Conservation (phyloP, 1,140 invertebrate species). For the Sinella curviseta region DNA sequence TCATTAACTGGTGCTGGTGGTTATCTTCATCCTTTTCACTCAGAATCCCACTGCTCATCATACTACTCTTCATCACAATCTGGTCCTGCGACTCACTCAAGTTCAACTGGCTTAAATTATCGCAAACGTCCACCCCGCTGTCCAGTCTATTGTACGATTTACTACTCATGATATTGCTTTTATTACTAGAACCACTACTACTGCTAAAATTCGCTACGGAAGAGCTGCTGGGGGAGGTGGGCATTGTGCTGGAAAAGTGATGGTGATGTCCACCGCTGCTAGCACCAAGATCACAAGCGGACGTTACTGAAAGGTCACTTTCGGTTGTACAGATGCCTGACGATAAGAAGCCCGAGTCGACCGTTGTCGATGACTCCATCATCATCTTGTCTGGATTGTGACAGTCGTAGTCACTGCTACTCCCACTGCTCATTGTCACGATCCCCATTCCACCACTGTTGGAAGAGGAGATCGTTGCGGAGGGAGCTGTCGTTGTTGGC, state of each 20-base stretch:
- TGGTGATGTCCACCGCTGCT: conserved; percentile 14
- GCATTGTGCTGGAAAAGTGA: conserved; percentile 46
- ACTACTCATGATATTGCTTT: conserved; percentile 51
- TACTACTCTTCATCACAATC: conserved; percentile 3
- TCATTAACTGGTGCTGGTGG: not conserved
- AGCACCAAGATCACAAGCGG: conserved; percentile 42
- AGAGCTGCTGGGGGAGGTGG: conserved; percentile 43
- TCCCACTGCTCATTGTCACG: not conserved
- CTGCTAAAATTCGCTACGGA: conserved; percentile 25
- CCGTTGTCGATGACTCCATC: conserved; percentile 29
- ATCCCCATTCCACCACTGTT: not conserved
- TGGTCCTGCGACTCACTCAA: conserved; percentile 49
- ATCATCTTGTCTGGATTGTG: not conserved
- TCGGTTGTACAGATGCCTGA: conserved; percentile 57
- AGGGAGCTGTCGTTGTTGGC: not conserved
- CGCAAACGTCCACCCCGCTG: conserved; percentile 60
- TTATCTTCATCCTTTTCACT: not conserved
- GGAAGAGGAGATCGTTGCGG: not conserved
- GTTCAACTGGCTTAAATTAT: conserved; percentile 59
- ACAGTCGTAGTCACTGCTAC: conserved; percentile 12
- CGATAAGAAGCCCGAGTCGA: conserved; percentile 62
- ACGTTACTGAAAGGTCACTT: conserved; percentile 50
- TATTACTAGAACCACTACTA: conserved; percentile 12
- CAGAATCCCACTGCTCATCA: conserved; percentile 16
- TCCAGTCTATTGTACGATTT: conserved; percentile 53